Base-by-base conservation (phyloP, 1,140 invertebrate genomes). In the Hirudo medicinalis region DNA sequence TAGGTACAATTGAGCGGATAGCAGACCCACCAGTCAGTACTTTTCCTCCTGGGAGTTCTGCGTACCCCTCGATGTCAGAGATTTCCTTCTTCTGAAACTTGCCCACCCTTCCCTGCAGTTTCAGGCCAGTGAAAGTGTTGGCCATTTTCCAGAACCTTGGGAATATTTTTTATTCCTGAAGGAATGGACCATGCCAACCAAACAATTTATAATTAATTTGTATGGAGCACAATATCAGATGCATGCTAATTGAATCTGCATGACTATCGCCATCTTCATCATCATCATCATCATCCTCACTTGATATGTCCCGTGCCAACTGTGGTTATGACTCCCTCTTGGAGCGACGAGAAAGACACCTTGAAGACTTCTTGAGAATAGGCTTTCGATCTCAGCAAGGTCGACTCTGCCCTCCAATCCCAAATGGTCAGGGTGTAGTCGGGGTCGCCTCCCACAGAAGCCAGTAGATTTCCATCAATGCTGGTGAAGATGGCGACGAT, bases 51-150 rank as follows among this genome's bases (percentile, higher is more conserved):
- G 89, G 87, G 84, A 94, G 87, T 67, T 89, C 87, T 75, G 89
- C 89, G 73, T 90, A 87, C 0, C 90, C 89, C 66, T 89, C 84
- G 27, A 94, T 90, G 79, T 93, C 90, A 57, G 89, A 91, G 73
- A 92, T 90, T 80, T 92, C 90, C 20, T 90, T 93, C 82, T 90
- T 90, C 1, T 90, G 91, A 83, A 94, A 95, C 78, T 89, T 85
- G 8, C 91, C 91, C 25, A 91, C 78, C 77, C 89, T 86, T 4
- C 90, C 90, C 81, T 92, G 87, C 2, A 95, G 81, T 80, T 95
- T 95, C 0, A 94, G 79, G 2, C 91, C 91, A 0, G 91, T 94
- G 78, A 93, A 94, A 0, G 92, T 93, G 75, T 86, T 78, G 0
- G 88, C 87, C 87, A 94, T 92, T 85, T 91, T 93, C 92, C 92